Evolutionary conservation across 2,888 invertebrate genomes (phyloP).

Genomic region (Catocala fraxini): DNA sequence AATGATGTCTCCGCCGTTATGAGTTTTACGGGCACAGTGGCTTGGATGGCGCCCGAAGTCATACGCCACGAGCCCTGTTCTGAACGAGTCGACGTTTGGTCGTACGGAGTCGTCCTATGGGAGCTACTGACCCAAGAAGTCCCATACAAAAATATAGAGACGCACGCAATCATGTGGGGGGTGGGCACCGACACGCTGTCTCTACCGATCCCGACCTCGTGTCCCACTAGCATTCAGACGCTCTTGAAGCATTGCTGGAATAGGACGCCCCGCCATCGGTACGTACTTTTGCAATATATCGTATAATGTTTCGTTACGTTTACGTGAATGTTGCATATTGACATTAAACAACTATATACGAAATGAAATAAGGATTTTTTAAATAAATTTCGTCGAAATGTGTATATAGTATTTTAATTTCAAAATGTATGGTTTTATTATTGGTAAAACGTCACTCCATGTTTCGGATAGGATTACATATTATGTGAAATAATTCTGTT

Average conservation of each 20-base stretch:
- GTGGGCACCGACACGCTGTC: constrained; percentile 97
- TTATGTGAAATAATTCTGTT: too few relatives aligned
- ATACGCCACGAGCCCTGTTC: constrained; percentile 98
- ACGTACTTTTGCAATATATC: constrained; percentile 14
- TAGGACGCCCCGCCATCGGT: constrained; percentile 93
- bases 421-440: too few relatives aligned
- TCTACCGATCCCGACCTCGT: constrained; percentile 96
- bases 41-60: constrained; percentile 99
- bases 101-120: constrained; percentile 99
- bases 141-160: constrained; percentile 90
- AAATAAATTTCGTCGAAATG: too few relatives aligned
- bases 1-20: constrained; percentile 98
- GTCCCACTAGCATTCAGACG: constrained; percentile 95
- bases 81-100: constrained; percentile 99
- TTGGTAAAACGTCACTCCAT: too few relatives aligned
- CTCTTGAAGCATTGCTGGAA: constrained; percentile 98
- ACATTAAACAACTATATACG: too few relatives aligned
- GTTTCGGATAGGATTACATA: too few relatives aligned
- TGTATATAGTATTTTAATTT: too few relatives aligned
- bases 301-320: too few relatives aligned
- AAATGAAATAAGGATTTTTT: too few relatives aligned
- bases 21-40: constrained; percentile 99
- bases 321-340: too few relatives aligned
- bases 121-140: constrained; percentile 96
- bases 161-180: constrained; percentile 99